Evolutionary conservation across 2,888 invertebrate species (phyloP), one percentile per base, ranked within the genome.

Genomic region (Xanthia icteritia): DNA sequence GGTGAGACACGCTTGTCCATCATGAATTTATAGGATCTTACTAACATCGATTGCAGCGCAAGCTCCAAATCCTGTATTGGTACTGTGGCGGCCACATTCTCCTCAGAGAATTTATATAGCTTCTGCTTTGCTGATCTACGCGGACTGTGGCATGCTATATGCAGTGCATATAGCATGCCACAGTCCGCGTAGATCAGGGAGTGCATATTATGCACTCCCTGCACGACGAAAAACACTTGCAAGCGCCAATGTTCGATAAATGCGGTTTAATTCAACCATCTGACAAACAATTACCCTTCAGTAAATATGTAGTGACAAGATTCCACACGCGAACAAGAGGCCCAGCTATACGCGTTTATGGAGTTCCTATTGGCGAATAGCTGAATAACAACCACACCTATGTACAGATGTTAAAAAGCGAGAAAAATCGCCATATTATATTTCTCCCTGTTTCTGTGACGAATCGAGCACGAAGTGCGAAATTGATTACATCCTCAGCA

Each of bases 311-410:
- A 36, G 17, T 58, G 61, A 58, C 45, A 36, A 56, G 8, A 56
- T n/a, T 45, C n/a, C 20, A 60, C 31, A 23, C 31, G 31, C 13
- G 23, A 58, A 13, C 51, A 5, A 64, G 11, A 51, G 48, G 15
- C 31, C 42, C 36, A 45, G 27, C 58, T 66, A 20, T 58, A 54
- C 56, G 48, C 64, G 76, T 67, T 56, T 42, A 48, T 66, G 36
- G 23, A 60, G n/a, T 70, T 27, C 48, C 6, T 60, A 48, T 20
- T 66, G 45, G 36, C 11, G 36, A 56, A 36, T n/a, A 36, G 27
- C 66, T 51, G 20, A 60, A 51, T 69, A 42, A 39, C 51, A 56
- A 69, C 67, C 72, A 72, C 70, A 71, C 36, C 69, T 84, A 76
- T 72, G 68, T 76, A 72, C 60, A 56, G 69, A 48, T 51, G 8